Conservation (phyloP, 2,888 invertebrate species). For the Congeria kusceri region DNA sequence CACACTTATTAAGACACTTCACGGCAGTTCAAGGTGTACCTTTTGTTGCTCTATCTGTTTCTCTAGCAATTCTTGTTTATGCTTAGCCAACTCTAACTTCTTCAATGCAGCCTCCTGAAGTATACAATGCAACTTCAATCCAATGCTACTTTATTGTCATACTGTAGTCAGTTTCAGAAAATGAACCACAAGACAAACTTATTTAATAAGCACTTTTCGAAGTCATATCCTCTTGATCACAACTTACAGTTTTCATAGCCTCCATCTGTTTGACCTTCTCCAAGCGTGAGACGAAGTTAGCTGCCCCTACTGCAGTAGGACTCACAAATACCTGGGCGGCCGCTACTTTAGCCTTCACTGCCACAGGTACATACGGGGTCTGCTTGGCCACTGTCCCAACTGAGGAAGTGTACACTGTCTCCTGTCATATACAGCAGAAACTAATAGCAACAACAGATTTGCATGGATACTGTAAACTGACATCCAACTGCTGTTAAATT, state of each 20-base stretch:
- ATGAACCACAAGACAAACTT: no score
- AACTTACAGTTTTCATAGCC: conserved; percentile 88
- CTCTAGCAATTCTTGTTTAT: conserved; percentile 94
- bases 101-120: conserved; percentile 88
- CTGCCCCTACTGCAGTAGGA: conserved; percentile 76
- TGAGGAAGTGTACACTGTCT: conserved; percentile 78
- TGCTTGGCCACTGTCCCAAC: conserved; percentile 85
- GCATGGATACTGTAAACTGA: no score
- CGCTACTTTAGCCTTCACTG: conserved; percentile 35
- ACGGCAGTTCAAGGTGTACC: conserved; percentile 64
- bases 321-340: conserved; percentile 59
- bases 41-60: conserved; percentile 96
- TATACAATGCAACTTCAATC: neutral
- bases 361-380: conserved; percentile 86
- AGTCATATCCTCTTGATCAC: neutral
- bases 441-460: no score
- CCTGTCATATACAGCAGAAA: conserved; percentile 22
- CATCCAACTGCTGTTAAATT: no score
- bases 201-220: neutral
- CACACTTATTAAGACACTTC: neutral
- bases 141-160: no score
- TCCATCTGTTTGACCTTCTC: conserved; percentile 91
- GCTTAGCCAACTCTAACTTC: conserved; percentile 92
- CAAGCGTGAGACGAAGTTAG: conserved; percentile 76
- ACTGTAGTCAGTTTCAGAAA: no score